Evolutionary conservation across 1,140 invertebrate genomes (phyloP), one percentile per base, ranked within the genome.

Genomic region (Lordiphosa collinella): DNA sequence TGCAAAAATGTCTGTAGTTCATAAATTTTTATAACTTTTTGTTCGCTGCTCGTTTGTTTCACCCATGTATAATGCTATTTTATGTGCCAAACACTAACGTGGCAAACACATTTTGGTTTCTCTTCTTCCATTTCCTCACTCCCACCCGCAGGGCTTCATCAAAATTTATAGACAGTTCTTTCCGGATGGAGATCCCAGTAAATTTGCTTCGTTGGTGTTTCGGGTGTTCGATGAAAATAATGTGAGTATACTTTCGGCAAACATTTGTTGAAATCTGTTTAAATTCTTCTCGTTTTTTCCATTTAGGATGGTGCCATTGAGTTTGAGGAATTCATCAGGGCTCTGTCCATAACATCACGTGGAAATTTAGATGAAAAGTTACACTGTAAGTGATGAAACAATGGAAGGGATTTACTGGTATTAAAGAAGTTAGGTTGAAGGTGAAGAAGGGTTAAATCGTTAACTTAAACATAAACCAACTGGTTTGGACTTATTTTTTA

Each of bases 81-180:
- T 67, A 67, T 58, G 63, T 67, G 63, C 49, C 48, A 37, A 53
- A 38, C 35, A 52, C 60, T 46, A 34, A 53, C 60, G 18, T 5
- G 18, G 18, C 18, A 22, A 22, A 53, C 38, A 16, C 14, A 12
- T 61, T 36, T 38, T n/a, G n/a, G n/a, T 13, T 10, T 3, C 22
- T 34, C 4, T 12, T 44, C 40, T 32, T 16, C n/a, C 13, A 34
- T 12, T n/a, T n/a, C 7, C 18, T 38, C 54, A 40, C 75, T 92
- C 18, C 49, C 25, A 34, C 14, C 37, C 31, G 9, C 57, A 98
- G 97, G 98, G 97, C 62, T 99, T 99, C 91, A 97, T 99, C 89
- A 98, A 96, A 91, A 99, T 99, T 88, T 99, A 99, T 92, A 97
- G 98, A 91, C 97, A 99, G 90, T 99, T 99, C 91, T 99, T 99